These are phyloP conservation scores for Danaus chrysippus DNA, from an alignment of 2,888 invertebrate species.

Conservation along the genomic window DNA sequence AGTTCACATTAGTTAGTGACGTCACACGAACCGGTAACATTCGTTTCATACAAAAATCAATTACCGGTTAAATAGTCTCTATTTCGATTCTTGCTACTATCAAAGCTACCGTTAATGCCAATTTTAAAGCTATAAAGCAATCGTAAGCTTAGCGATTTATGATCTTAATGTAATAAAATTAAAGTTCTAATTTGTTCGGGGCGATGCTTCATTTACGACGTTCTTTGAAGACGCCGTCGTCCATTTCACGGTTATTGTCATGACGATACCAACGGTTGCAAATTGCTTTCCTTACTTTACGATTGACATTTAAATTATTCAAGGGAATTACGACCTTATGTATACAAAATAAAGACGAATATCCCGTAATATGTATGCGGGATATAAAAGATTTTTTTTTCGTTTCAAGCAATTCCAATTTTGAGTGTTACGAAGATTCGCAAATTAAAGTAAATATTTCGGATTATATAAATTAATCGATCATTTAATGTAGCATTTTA, in stretches of 20 bases:
- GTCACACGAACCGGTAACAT: background rate
- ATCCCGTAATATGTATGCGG: background rate
- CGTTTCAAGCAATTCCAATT: too few species aligned
- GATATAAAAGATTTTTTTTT: too few species aligned
- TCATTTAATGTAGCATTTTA: too few species aligned
- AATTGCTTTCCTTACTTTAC: slow-evolving; percentile 71
- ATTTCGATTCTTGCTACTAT: slow-evolving; percentile 34
- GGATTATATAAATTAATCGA: too few species aligned
- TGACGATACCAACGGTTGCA: slow-evolving; percentile 53
- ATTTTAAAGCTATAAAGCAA: slow-evolving; percentile 65
- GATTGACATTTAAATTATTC: slow-evolving; percentile 33
- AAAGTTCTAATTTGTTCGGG: slow-evolving; percentile 70
- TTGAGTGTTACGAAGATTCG: too few species aligned
- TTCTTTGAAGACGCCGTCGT: slow-evolving; percentile 51
- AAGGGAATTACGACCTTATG: background rate
- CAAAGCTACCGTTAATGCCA: slow-evolving; percentile 61
- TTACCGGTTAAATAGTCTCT: slow-evolving; percentile 32
- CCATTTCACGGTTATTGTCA: slow-evolving; percentile 72
- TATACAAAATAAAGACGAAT: background rate
- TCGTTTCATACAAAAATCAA: slow-evolving; percentile 32
- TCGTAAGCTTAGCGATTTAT: slow-evolving; percentile 60
- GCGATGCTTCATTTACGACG: slow-evolving; percentile 63
- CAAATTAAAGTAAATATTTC: too few species aligned
- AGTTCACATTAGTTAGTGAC: too few species aligned
- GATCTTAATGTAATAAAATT: slow-evolving; percentile 68